A percentile compares a stretch with the other conserved stretches of the same genome.
phyloP scores from a whole-genome alignment of 2,113 vertebrate species.

The Loxodonta africana region DNA sequence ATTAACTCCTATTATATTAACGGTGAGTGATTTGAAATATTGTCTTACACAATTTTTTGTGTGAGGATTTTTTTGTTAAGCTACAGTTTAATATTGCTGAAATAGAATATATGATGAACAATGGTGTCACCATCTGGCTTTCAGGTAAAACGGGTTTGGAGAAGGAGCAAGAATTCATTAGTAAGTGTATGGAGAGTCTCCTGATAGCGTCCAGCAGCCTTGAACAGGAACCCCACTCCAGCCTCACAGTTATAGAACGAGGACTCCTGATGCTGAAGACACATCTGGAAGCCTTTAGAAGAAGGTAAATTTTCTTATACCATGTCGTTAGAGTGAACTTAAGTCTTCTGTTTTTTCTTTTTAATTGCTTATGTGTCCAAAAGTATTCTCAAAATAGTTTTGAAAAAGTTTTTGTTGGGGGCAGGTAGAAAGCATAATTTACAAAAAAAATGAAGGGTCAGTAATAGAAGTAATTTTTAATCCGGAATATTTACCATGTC shows the following conservation, averaged over 20 bases:
- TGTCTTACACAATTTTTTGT: slow-evolving; percentile 16
- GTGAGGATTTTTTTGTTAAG: slow-evolving; percentile 13
- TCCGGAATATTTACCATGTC: slow-evolving; percentile 35
- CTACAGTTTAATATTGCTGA: not conserved
- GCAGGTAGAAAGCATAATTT: slow-evolving; percentile 48
- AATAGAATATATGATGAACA: not conserved
- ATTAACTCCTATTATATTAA: slow-evolving; percentile 99
- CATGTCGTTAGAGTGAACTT: slow-evolving; percentile 38
- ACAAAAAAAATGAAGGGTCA: not conserved
- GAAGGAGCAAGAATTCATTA: slow-evolving; percentile 99
- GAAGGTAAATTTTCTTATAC: slow-evolving; percentile 91
- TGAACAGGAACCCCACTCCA: slow-evolving; percentile 96
- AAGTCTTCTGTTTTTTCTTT: not conserved
- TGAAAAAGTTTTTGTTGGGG: slow-evolving; percentile 38
- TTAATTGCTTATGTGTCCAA: slow-evolving; percentile 34
- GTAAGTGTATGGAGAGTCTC: slow-evolving; percentile 99
- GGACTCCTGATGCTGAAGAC: slow-evolving; percentile 99
- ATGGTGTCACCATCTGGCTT: slow-evolving; percentile 75
- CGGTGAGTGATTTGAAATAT: slow-evolving; percentile 88
- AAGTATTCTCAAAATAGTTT: slow-evolving; percentile 51
- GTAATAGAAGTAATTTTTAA: slow-evolving; percentile 54
- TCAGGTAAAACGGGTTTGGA: slow-evolving; percentile 98
- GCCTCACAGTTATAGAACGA: slow-evolving; percentile 98
- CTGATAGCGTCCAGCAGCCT: slow-evolving; percentile 98
- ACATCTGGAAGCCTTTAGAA: slow-evolving; percentile 98